Evolutionary conservation across 2,113 vertebrate genomes (phyloP).

Genomic region (Stegastes partitus): DNA sequence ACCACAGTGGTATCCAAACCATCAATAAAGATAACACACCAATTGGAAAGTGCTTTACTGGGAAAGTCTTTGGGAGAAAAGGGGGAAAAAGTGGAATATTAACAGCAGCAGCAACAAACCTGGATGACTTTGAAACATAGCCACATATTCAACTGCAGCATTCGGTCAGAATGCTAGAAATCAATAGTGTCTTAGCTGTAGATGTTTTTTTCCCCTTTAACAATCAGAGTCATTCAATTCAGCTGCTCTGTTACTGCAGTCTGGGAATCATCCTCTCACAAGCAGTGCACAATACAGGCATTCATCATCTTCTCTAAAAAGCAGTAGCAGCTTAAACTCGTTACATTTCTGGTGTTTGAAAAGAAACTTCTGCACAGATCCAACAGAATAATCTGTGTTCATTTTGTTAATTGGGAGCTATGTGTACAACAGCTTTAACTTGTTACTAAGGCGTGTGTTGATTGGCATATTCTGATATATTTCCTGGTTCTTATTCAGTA

Average conservation of each 20-base stretch:
- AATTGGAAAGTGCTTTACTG: neutral
- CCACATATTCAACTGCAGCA: constrained; percentile 1
- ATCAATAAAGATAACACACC: neutral
- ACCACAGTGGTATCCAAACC: neutral
- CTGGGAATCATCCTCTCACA: no score
- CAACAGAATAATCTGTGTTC: neutral
- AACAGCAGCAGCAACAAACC: constrained; percentile 5
- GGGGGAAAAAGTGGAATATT: neutral
- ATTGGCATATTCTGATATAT: neutral
- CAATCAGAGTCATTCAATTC: no score
- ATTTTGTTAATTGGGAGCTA: neutral
- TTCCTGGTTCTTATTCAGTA: neutral
- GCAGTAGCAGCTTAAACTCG: constrained; percentile 4
- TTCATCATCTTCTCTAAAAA: no score
- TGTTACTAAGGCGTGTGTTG: neutral
- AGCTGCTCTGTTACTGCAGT: no score
- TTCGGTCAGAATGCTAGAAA: no score
- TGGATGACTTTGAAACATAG: neutral
- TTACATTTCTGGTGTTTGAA: neutral
- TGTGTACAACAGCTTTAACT: neutral
- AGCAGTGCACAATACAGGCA: no score
- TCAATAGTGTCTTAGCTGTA: no score
- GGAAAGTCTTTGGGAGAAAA: neutral
- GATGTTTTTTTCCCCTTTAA: no score
- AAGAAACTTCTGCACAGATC: neutral